Evolutionary conservation across 2,888 invertebrate species (phyloP).

Genomic region (Meteorus cinctellus): DNA sequence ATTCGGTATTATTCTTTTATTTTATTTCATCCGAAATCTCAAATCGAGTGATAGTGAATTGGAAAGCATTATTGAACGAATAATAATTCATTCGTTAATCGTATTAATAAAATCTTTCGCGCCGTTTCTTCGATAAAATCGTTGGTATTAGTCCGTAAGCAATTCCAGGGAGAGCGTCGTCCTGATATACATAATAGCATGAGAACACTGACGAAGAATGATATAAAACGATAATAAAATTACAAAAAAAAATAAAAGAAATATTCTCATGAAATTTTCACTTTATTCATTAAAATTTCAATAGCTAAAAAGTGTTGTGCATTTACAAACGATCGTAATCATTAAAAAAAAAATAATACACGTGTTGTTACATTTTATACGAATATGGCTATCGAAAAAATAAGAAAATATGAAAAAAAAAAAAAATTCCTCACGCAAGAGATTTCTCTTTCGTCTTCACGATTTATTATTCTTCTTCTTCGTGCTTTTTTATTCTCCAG

Average conservation of each 20-base stretch:
- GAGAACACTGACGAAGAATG: background rate
- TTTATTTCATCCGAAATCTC: background rate
- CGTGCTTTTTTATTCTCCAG: conserved; percentile 5
- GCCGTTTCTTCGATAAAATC: conserved; percentile 2
- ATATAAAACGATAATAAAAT: background rate
- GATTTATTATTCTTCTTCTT: background rate
- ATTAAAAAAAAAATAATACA: conserved; percentile 10
- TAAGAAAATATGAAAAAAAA: background rate
- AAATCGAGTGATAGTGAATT: background rate
- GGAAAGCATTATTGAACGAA: background rate
- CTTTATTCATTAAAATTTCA: background rate
- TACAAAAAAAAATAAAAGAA: background rate
- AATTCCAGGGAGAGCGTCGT: background rate
- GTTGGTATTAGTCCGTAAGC: background rate
- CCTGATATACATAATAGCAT: background rate
- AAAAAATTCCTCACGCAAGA: background rate
- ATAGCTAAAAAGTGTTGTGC: conserved; percentile 17
- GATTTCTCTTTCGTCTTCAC: background rate
- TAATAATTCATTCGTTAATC: background rate
- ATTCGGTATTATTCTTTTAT: background rate
- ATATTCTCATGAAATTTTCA: background rate
- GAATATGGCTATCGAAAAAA: conserved; percentile 1
- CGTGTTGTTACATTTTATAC: conserved; percentile 26
- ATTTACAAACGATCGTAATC: conserved; percentile 19
- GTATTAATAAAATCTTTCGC: no score